Conservation (phyloP, 2,888 invertebrate genomes). For the Cantharis nigra region DNA sequence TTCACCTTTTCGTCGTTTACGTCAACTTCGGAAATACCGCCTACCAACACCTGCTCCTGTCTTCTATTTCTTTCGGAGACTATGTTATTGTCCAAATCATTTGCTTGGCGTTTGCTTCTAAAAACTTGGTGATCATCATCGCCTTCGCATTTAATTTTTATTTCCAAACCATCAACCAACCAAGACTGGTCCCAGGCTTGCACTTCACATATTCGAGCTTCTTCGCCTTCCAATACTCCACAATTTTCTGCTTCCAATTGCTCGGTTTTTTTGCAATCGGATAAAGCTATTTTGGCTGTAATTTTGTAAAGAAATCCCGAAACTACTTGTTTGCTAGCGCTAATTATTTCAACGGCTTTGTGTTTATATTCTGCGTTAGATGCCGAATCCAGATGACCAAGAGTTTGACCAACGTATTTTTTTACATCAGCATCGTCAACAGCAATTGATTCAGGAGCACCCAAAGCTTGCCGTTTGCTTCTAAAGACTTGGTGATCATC, state of each 20-base stretch:
- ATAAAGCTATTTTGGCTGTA: slow-evolving; percentile 62
- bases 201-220: slow-evolving; percentile 54
- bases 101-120: slow-evolving; percentile 28
- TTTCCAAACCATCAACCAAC: slow-evolving; percentile 54
- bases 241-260: slow-evolving; percentile 39
- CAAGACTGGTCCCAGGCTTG: slow-evolving; percentile 64
- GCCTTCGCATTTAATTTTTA: slow-evolving; percentile 51
- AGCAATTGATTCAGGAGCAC: background rate
- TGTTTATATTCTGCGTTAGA: slow-evolving; percentile 40
- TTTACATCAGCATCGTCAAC: slow-evolving; percentile 27
- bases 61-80: background rate
- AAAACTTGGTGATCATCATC: slow-evolving; percentile 14
- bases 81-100: background rate
- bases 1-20: slow-evolving; percentile 27
- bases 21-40: background rate
- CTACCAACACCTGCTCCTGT: background rate
- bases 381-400: slow-evolving; percentile 43
- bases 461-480: slow-evolving; percentile 35
- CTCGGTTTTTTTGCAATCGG: slow-evolving; percentile 56
- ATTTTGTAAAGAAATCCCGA: slow-evolving; percentile 63
- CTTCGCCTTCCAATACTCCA: slow-evolving; percentile 40
- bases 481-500: slow-evolving; percentile 15
- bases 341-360: slow-evolving; percentile 41
- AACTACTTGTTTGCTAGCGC: slow-evolving; percentile 60
- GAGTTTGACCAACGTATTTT: slow-evolving; percentile 35